phyloP scores from a whole-genome alignment of 2,797 vertebrate genomes.

The Trachurus trachurus region DNA sequence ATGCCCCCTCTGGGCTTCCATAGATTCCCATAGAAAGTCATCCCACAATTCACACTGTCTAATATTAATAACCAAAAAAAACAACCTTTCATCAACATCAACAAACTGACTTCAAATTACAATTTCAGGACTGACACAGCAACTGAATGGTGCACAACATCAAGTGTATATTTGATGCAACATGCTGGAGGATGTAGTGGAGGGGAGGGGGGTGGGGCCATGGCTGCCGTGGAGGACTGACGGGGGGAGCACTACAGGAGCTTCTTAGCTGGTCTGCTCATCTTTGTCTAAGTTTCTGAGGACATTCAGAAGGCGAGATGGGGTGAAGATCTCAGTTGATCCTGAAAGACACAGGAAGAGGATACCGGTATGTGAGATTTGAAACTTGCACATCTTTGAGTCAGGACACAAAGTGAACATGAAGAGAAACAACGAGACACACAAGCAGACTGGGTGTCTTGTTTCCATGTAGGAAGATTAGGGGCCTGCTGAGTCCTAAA shows the following conservation, averaged over 20 bases:
- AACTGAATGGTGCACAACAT: neutral
- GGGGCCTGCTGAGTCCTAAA: no score
- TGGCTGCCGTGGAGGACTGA: neutral
- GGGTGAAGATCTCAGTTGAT: slow-evolving; percentile 63
- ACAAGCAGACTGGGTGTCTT: neutral
- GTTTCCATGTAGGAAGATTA: neutral
- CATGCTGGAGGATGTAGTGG: neutral
- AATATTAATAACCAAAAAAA: slow-evolving; percentile 26
- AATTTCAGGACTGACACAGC: slow-evolving; percentile 10
- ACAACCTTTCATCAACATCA: slow-evolving; percentile 5
- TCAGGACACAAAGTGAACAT: neutral
- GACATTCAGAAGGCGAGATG: slow-evolving; percentile 64
- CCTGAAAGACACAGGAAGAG: slow-evolving; percentile 61
- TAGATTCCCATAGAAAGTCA: neutral
- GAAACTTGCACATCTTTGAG: no score
- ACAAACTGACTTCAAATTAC: slow-evolving; percentile 9
- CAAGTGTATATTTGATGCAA: slow-evolving; percentile 12
- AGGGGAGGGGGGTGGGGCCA: neutral
- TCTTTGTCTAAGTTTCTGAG: slow-evolving; percentile 66
- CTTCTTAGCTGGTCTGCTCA: slow-evolving; percentile 40
- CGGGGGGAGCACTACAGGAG: slow-evolving; percentile 9
- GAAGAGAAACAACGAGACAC: neutral
- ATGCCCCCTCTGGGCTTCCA: no score
- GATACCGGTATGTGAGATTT: neutral
- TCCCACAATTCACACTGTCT: slow-evolving; percentile 14